Evolutionary conservation across 2,113 vertebrate genomes (phyloP), one percentile per base, ranked within the genome.

Genomic region (Marmota flaviventris): DNA sequence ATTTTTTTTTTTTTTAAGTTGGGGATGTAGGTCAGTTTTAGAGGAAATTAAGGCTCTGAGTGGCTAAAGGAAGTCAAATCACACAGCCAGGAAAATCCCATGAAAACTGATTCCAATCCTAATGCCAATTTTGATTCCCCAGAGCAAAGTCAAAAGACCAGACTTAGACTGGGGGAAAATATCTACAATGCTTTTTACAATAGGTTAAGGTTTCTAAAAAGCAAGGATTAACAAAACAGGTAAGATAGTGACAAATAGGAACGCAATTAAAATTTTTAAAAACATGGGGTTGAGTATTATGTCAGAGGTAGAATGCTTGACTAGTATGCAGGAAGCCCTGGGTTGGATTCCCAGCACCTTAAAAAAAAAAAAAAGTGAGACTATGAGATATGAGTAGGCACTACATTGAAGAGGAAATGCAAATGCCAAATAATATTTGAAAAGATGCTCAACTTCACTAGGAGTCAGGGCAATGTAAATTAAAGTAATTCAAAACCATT

Each of bases 221-320:
- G 32, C 32, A 85, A 79, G 25, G 34, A 93, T 81, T 72, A 89
- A 89, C 45, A 93, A 92, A 95, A 85, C 34, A 94, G 25, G 85
- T 89, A 58, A 75, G 37, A 93, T 29, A 63, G n/a, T 61, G 37
- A 95, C 18, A 93, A 76, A 75, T 4, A 81, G 56, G 32, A 75
- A 51, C 22, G 29, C 25, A 56, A 51, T 56, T 48, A 0, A 1
- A 13, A 85, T 34, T 51, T 39, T 48, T 61, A 63, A 63, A 63
- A 63, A 63, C 61, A 63, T 25, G 24, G 61, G 24, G 61, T 63
- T 63, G 61, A 24, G 61, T 24, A 63, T 63, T 63, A 10, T 24
- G 61, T 63, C 24, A 63, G 8, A 25, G 61, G 18, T 63, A 63
- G 24, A 63, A 63, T 63, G 22, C 58, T 61, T 61, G 58, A 22